Evolutionary conservation across 2,888 invertebrate species (phyloP).

Genomic region (Pristionchus japonicus): DNA sequence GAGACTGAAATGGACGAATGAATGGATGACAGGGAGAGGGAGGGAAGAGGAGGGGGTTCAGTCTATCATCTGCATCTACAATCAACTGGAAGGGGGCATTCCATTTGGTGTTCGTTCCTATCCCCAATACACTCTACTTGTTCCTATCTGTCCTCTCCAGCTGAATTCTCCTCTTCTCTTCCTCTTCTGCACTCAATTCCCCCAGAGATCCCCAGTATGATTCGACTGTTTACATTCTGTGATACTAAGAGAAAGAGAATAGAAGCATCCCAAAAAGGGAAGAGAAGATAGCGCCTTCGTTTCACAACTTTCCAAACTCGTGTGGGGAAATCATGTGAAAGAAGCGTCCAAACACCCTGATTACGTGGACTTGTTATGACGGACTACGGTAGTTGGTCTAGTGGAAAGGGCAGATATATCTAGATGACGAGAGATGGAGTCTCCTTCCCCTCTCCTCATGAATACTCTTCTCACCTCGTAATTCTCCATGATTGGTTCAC

Average conservation of each 20-base stretch:
- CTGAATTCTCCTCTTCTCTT: background rate
- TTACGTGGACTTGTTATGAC: background rate
- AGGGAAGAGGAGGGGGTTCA: background rate
- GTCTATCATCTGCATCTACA: background rate
- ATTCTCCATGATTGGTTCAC: slow-evolving; percentile 28
- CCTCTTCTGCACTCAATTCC: background rate
- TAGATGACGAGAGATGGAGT: background rate
- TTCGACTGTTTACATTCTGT: slow-evolving; percentile 13
- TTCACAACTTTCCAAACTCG: slow-evolving; percentile 21
- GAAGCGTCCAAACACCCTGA: slow-evolving; percentile 8
- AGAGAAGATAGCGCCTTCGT: background rate
- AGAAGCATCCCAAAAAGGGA: background rate
- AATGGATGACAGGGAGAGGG: background rate
- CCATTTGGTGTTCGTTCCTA: background rate
- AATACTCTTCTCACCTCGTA: slow-evolving; percentile 8
- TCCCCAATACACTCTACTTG: background rate
- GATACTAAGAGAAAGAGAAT: slow-evolving; percentile 38
- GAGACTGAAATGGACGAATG: slow-evolving; percentile 5
- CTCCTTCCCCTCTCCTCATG: background rate
- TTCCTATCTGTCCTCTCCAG: background rate
- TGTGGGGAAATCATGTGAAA: slow-evolving; percentile 25
- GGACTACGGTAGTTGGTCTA: background rate
- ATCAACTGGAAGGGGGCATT: background rate
- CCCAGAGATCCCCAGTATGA: background rate
- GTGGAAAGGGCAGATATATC: background rate